Conservation (phyloP, 2,797 vertebrate species). For the Melanogrammus aeglefinus region DNA sequence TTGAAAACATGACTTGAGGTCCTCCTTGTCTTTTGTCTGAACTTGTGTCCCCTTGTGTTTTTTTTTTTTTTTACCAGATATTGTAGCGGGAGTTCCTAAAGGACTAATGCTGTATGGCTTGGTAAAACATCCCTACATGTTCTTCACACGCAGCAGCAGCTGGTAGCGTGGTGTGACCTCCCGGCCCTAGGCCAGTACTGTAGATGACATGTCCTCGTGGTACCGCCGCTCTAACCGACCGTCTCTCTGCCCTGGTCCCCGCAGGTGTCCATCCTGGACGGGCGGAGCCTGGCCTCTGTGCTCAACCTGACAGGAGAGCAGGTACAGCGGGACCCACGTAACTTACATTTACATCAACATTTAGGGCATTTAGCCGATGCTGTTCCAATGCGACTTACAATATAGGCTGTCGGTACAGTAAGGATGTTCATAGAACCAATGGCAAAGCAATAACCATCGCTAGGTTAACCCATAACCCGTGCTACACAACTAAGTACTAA, state of each 20-base stretch:
- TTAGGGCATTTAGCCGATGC: too few relatives aligned
- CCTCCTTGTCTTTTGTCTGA: constrained; percentile 6
- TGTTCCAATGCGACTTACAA: too few relatives aligned
- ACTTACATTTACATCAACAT: background rate
- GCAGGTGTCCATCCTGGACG: constrained; percentile 84
- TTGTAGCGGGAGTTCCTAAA: constrained; percentile 85
- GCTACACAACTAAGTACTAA: too few relatives aligned
- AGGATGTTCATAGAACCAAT: too few relatives aligned
- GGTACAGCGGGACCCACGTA: constrained; percentile 61
- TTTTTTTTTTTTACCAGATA: constrained; percentile 71
- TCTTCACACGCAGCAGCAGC: background rate
- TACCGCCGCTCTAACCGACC: background rate
- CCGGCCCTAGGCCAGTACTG: background rate
- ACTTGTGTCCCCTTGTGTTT: constrained; percentile 8
- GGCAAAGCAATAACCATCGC: too few relatives aligned
- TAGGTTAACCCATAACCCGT: too few relatives aligned
- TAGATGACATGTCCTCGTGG: background rate
- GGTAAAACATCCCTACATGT: constrained; percentile 71
- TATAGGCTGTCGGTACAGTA: too few relatives aligned
- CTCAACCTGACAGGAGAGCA: constrained; percentile 87
- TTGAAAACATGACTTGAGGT: background rate
- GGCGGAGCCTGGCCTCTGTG: constrained; percentile 76
- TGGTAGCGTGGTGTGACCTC: background rate
- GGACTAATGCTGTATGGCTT: constrained; percentile 86
- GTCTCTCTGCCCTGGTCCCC: constrained; percentile 7